These are phyloP conservation scores for Hippocampus kuda DNA, from an alignment of 2,797 vertebrate genomes.

Conservation along the genomic window DNA sequence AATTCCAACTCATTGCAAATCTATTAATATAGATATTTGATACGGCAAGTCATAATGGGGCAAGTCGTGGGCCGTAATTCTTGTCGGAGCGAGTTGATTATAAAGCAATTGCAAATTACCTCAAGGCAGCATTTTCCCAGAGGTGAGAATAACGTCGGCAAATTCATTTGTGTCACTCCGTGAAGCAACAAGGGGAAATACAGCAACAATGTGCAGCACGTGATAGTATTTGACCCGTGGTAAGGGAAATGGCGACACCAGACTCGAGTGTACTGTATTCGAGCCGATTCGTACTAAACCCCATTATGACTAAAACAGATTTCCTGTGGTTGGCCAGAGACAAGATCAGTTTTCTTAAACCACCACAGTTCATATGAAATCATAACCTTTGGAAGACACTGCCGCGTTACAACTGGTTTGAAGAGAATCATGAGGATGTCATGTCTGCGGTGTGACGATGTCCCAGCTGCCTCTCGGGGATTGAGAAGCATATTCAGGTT, in stretches of 20 bases:
- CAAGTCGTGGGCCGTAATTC: neutral
- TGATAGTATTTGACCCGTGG: slow-evolving; percentile 7
- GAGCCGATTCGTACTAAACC: slow-evolving; percentile 6
- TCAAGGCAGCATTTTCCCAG: neutral
- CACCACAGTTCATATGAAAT: slow-evolving; percentile 8
- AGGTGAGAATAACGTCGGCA: slow-evolving; percentile 5
- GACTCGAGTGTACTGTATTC: slow-evolving; percentile 20
- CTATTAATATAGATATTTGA: neutral
- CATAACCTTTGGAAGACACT: slow-evolving; percentile 13
- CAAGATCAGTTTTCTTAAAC: slow-evolving; percentile 8
- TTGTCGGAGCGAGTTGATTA: neutral
- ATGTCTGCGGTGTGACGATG: slow-evolving; percentile 17
- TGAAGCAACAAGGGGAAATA: neutral
- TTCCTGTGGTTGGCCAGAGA: slow-evolving; percentile 23
- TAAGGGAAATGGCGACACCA: neutral
- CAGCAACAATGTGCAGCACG: slow-evolving; percentile 2
- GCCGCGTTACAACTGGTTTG: slow-evolving; percentile 9
- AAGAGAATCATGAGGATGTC: slow-evolving; percentile 17
- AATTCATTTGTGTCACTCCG: neutral
- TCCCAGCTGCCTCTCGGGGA: slow-evolving; percentile 6
- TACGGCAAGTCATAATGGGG: neutral
- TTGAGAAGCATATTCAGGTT: neutral
- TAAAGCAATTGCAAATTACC: slow-evolving; percentile 1
- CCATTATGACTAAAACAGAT: slow-evolving; percentile 33
- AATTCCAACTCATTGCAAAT: neutral